These are phyloP conservation scores for Apodemus agrarius DNA, from an alignment of 2,797 vertebrate species.

Conservation along the genomic window DNA sequence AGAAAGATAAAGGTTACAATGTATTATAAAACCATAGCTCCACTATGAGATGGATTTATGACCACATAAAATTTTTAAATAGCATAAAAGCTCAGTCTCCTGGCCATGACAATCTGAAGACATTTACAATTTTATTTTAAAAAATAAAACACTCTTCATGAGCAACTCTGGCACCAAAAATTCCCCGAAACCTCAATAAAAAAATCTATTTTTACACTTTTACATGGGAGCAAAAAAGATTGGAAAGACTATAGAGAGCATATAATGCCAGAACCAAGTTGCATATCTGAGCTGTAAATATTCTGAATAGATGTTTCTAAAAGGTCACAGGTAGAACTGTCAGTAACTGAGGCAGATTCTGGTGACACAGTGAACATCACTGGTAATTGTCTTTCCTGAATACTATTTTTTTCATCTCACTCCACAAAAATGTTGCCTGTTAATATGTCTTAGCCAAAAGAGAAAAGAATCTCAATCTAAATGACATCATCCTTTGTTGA, in stretches of 20 bases:
- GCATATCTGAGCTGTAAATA: conserved; percentile 71
- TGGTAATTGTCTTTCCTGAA: neutral
- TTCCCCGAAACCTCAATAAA: conserved; percentile 71
- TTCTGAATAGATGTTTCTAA: conserved; percentile 63
- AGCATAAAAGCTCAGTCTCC: conserved; percentile 54
- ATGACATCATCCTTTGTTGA: neutral
- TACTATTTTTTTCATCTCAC: neutral
- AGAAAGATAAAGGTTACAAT: conserved; percentile 73
- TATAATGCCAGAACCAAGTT: conserved; percentile 63
- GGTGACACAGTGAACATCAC: neutral
- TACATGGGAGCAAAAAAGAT: conserved; percentile 67
- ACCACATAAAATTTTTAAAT: conserved; percentile 78
- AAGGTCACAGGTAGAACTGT: conserved; percentile 60
- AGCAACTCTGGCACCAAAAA: conserved; percentile 65
- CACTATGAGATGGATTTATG: conserved; percentile 76
- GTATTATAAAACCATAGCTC: conserved; percentile 72
- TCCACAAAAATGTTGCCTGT: neutral
- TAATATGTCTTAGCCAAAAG: neutral
- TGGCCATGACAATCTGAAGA: conserved; percentile 58
- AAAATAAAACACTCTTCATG: conserved; percentile 73
- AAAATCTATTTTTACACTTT: conserved; percentile 77
- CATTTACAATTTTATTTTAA: conserved; percentile 77
- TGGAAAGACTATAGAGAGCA: conserved; percentile 72
- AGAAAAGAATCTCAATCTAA: neutral
- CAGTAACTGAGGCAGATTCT: conserved; percentile 1